Conservation (phyloP, 2,888 invertebrate species). For the Bombylius major region DNA sequence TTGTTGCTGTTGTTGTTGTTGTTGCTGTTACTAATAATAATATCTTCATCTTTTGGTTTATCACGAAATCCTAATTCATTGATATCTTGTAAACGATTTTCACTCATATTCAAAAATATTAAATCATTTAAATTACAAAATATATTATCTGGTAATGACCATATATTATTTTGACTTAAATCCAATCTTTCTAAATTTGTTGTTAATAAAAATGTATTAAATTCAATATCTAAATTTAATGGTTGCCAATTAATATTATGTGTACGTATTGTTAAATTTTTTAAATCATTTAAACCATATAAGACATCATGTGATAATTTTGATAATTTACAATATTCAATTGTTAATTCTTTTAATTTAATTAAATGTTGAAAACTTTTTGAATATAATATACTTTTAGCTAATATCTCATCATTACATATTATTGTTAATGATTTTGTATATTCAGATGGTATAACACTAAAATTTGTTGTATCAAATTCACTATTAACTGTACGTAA, state of each 20-base stretch:
- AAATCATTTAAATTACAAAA: conserved; percentile 73
- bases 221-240: conserved; percentile 69
- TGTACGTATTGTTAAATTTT: conserved; percentile 74
- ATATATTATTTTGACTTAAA: conserved; percentile 77
- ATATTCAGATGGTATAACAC: conserved; percentile 72
- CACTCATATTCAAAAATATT: conserved; percentile 70
- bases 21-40: neutral
- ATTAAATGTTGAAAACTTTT: conserved; percentile 68
- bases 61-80: conserved; percentile 76
- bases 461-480: conserved; percentile 77
- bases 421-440: conserved; percentile 65
- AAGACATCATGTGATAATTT: conserved; percentile 71
- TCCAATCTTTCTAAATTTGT: conserved; percentile 72
- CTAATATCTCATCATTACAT: conserved; percentile 66
- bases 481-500: conserved; percentile 76
- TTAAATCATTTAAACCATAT: conserved; percentile 63
- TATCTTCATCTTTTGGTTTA: conserved; percentile 21
- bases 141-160: conserved; percentile 74
- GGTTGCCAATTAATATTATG: conserved; percentile 76
- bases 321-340: conserved; percentile 78
- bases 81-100: conserved; percentile 78
- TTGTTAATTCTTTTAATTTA: conserved; percentile 63
- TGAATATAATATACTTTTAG: conserved; percentile 63
- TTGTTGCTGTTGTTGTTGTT: neutral
- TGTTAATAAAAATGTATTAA: conserved; percentile 62